Evolutionary conservation across 2,888 invertebrate species (phyloP).

Genomic region (Cyclophora albipunctata): DNA sequence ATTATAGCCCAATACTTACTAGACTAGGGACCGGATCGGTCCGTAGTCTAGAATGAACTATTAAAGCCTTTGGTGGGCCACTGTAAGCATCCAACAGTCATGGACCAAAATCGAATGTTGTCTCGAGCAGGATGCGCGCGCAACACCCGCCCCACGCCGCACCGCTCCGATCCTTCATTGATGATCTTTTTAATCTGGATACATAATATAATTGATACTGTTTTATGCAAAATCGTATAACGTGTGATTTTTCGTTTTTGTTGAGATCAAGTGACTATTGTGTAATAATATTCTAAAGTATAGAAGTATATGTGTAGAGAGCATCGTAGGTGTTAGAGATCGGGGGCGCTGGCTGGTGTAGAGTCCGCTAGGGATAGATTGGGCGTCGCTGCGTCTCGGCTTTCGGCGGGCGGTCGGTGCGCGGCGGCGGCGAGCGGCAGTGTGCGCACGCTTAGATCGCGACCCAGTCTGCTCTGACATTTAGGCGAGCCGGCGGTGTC

Average conservation of each 20-base stretch:
- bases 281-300: background rate
- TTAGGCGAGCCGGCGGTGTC: slow-evolving; percentile 65
- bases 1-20: no score
- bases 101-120: slow-evolving; percentile 77
- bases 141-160: slow-evolving; percentile 54
- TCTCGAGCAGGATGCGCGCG: slow-evolving; percentile 68
- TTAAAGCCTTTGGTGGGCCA: slow-evolving; percentile 67
- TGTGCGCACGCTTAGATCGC: slow-evolving; percentile 66
- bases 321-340: slow-evolving; percentile 18
- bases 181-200: slow-evolving; percentile 68
- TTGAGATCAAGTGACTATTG: no score
- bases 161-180: slow-evolving; percentile 66
- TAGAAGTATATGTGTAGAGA: background rate
- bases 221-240: slow-evolving; percentile 29
- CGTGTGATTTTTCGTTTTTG: slow-evolving; percentile 7
- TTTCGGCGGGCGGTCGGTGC: slow-evolving; percentile 57
- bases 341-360: slow-evolving; percentile 57
- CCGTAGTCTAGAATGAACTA: slow-evolving; percentile 66
- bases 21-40: slow-evolving; percentile 11
- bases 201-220: slow-evolving; percentile 47
- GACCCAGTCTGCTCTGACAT: slow-evolving; percentile 72
- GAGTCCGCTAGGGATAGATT: slow-evolving; percentile 51
- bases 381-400: slow-evolving; percentile 74
- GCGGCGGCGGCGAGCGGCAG: slow-evolving; percentile 50
- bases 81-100: slow-evolving; percentile 72